Conservation (phyloP, 2,888 invertebrate genomes). For the Dynastes maya region DNA sequence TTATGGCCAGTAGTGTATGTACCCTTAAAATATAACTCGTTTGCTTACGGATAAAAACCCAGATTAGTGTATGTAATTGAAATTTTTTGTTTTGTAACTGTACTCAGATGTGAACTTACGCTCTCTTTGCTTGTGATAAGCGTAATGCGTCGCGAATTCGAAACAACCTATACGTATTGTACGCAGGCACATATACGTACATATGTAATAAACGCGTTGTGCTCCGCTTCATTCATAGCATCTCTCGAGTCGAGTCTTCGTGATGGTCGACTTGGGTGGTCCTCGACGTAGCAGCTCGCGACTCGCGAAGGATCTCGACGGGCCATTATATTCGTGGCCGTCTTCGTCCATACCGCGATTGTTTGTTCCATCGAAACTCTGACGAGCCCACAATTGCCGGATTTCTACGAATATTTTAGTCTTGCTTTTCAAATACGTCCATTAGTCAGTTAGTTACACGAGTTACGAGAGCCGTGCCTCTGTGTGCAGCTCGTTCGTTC, state of each 20-base stretch:
- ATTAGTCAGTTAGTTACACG: conserved; percentile 50
- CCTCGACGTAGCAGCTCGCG: conserved; percentile 56
- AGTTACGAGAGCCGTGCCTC: conserved; percentile 8
- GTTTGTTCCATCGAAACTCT: conserved; percentile 47
- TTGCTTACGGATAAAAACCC: too few species aligned
- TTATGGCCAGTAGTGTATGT: too few species aligned
- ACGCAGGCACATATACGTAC: background rate
- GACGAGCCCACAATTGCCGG: conserved; percentile 51
- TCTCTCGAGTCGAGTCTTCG: conserved; percentile 53
- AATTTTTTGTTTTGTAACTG: too few species aligned
- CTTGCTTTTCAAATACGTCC: conserved; percentile 49
- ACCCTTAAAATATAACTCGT: too few species aligned
- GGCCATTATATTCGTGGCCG: conserved; percentile 51
- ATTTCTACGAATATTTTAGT: conserved; percentile 53
- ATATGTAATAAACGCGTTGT: background rate
- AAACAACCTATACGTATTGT: background rate
- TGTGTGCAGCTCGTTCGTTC: background rate
- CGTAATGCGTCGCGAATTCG: background rate
- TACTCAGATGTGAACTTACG: too few species aligned
- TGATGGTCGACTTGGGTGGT: conserved; percentile 64
- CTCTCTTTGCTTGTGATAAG: too few species aligned
- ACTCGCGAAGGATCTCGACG: conserved; percentile 55
- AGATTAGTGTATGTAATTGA: too few species aligned
- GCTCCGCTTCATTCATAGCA: conserved; percentile 64
- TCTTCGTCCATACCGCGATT: conserved; percentile 52